A percentile compares a stretch with the other conserved stretches of the same genome.
Evolutionary conservation across 2,888 invertebrate genomes (phyloP).

Genomic region (Nycteola revayana): DNA sequence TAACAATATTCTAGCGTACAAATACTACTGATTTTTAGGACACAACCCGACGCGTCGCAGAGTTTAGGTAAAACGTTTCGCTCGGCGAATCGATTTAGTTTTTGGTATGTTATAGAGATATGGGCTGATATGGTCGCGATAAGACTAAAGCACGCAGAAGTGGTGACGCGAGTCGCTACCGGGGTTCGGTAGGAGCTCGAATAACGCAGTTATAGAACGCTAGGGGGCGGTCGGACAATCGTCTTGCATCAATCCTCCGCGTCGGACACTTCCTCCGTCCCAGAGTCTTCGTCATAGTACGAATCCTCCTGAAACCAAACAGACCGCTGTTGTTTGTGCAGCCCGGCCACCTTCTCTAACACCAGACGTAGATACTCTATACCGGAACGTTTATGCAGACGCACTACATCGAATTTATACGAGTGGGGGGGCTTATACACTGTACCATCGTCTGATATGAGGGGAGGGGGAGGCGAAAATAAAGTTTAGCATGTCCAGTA

Average conservation of each 20-base stretch:
- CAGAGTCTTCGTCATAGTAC: conserved; percentile 75
- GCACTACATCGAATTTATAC: conserved; percentile 11
- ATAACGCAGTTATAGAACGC: conserved; percentile 41
- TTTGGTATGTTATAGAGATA: conserved; percentile 48
- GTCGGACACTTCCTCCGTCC: conserved; percentile 75
- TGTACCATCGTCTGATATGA: conserved; percentile 61
- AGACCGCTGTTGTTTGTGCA: conserved; percentile 62
- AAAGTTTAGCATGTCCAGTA: conserved; percentile 23
- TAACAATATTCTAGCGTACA: conserved; percentile 57
- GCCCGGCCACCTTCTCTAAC: conserved; percentile 31
- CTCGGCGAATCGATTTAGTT: conserved; percentile 39
- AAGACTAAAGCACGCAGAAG: conserved; percentile 30
- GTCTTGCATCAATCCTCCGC: conserved; percentile 68
- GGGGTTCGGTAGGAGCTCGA: conserved; percentile 33
- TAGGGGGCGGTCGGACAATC: conserved; percentile 41
- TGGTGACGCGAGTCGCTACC: conserved; percentile 27
- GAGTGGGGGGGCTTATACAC: conserved; percentile 38
- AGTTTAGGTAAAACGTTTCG: conserved; percentile 48
- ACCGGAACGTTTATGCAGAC: conserved; percentile 28
- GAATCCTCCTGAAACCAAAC: conserved; percentile 81
- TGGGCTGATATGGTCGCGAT: conserved; percentile 53
- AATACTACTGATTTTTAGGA: conserved; percentile 61
- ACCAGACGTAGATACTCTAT: conserved; percentile 61
- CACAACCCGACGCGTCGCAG: conserved; percentile 43
- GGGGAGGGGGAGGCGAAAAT: conserved; percentile 36